Evolutionary conservation across 2,888 invertebrate genomes (phyloP).

Genomic region (Entomobrya proxima): DNA sequence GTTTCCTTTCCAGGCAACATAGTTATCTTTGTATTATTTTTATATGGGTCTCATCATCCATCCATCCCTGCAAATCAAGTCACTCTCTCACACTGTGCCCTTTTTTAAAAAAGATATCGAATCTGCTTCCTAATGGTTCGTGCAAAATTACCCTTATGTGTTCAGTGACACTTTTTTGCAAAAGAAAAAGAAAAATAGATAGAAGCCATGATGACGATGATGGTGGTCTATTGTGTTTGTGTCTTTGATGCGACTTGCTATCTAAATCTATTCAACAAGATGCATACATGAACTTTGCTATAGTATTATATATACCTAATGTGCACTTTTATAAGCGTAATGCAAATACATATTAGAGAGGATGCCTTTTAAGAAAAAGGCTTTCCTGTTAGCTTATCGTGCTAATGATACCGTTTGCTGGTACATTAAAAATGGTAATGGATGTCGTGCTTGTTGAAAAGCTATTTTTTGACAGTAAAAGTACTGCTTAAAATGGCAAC

Average conservation of each 20-base stretch:
- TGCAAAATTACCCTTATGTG: constrained; percentile 63
- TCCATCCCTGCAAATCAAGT: constrained; percentile 60
- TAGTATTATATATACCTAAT: not conserved
- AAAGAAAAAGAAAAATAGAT: not conserved
- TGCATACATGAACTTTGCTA: not conserved
- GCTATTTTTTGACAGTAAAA: not conserved
- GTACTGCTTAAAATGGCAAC: not conserved
- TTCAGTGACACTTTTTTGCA: constrained; percentile 22
- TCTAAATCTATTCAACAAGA: not conserved
- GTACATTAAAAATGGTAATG: constrained; percentile 39
- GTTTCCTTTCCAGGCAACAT: not conserved
- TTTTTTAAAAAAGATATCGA: constrained; percentile 45
- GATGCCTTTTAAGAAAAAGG: constrained; percentile 10
- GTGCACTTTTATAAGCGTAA: constrained; percentile 13
- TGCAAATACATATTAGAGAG: not conserved
- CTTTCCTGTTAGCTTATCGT: constrained; percentile 44
- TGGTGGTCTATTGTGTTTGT: not conserved
- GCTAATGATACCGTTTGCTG: constrained; percentile 49
- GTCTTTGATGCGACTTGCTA: not conserved
- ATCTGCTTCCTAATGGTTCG: constrained; percentile 62
- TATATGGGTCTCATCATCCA: constrained; percentile 32
- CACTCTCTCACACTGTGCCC: not conserved
- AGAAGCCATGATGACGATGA: not conserved
- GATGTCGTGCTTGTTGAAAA: not conserved
- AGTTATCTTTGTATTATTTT: not conserved